These are phyloP conservation scores for Chionoecetes opilio DNA, from an alignment of 1,140 invertebrate species.

Conservation along the genomic window DNA sequence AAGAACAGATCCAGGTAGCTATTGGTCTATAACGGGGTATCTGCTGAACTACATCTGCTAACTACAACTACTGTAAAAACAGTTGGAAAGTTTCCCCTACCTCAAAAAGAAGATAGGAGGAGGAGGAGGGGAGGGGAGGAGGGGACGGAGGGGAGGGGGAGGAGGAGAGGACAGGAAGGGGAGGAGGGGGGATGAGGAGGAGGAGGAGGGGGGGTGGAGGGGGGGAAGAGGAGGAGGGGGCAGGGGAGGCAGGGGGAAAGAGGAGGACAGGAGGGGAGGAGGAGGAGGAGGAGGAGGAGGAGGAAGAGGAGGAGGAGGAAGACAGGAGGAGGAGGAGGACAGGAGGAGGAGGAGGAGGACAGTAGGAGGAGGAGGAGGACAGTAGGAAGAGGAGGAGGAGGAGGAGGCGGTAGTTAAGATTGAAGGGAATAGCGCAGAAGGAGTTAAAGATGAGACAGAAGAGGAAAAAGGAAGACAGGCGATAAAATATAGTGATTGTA, in stretches of 20 bases:
- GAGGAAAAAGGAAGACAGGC: background rate
- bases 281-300: background rate
- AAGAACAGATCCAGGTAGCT: background rate
- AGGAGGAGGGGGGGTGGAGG: background rate
- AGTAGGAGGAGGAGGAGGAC: no score
- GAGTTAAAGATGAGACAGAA: no score
- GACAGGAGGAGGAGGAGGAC: background rate
- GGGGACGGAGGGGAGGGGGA: background rate
- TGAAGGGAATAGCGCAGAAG: no score
- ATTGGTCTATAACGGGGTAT: background rate
- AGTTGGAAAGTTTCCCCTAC: no score
- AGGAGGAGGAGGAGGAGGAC: no score
- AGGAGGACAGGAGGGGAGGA: background rate
- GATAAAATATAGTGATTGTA: background rate
- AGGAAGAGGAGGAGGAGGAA: background rate
- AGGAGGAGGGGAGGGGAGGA: background rate
- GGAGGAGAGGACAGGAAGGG: background rate
- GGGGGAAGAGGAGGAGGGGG: background rate
- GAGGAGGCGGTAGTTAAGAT: no score
- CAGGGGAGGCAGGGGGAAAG: background rate
- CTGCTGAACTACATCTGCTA: no score
- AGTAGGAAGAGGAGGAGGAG: no score
- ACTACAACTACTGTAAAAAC: no score
- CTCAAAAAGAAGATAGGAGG: no score
- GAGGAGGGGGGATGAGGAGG: no score